Conservation (phyloP, 2,888 invertebrate species). For the Dynastes maya region DNA sequence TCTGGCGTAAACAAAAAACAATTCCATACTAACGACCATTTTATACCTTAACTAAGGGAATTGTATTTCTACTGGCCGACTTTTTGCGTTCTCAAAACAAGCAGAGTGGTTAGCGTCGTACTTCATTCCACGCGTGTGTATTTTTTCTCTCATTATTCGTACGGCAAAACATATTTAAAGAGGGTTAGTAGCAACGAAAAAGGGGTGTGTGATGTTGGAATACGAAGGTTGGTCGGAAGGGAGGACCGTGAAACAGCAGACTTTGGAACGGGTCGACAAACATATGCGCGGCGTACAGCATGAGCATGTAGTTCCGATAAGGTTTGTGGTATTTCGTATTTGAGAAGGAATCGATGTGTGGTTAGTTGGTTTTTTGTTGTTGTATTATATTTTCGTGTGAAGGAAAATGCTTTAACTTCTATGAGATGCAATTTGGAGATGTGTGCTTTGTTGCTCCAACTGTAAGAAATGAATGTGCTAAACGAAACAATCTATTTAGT, state of each 20-base stretch:
- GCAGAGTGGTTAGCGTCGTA: not conserved
- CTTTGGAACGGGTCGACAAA: not conserved
- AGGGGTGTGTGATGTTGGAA: not conserved
- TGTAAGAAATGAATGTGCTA: too few relatives aligned
- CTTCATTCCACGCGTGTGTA: not conserved
- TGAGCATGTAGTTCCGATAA: not conserved
- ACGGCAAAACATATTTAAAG: constrained; percentile 18
- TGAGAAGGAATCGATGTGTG: too few relatives aligned
- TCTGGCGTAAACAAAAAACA: too few relatives aligned
- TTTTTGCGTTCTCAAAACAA: not conserved
- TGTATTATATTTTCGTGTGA: too few relatives aligned
- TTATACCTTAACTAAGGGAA: too few relatives aligned
- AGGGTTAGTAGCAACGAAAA: not conserved
- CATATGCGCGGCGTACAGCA: not conserved
- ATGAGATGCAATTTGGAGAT: too few relatives aligned
- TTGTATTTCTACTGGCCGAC: too few relatives aligned
- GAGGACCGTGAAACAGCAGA: not conserved
- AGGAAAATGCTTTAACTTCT: too few relatives aligned
- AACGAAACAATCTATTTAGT: too few relatives aligned
- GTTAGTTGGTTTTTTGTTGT: too few relatives aligned
- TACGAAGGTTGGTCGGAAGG: not conserved
- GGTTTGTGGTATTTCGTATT: not conserved
- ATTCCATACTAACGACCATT: too few relatives aligned
- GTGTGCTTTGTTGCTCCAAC: too few relatives aligned
- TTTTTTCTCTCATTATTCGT: constrained; percentile 16